A percentile compares a stretch with the other conserved stretches of the same genome.
phyloP scores from a whole-genome alignment of 2,113 vertebrate genomes.

The Ailuropoda melanoleuca region DNA sequence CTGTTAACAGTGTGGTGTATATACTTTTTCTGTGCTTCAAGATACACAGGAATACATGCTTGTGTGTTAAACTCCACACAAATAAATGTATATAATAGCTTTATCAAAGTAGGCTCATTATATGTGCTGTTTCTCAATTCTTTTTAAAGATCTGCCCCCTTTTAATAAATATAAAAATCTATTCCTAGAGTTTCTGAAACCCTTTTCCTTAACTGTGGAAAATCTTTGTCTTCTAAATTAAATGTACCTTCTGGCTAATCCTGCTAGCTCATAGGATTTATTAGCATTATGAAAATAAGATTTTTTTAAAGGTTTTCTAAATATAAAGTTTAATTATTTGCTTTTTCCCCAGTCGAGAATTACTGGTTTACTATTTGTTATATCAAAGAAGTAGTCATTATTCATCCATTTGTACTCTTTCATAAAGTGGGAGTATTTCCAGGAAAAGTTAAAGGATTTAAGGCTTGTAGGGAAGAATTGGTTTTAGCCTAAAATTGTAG shows the following conservation, averaged over 20 bases:
- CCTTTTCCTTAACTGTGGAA: neutral
- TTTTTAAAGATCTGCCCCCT: neutral
- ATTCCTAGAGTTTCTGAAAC: neutral
- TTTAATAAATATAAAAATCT: neutral
- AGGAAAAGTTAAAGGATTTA: neutral
- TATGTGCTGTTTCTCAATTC: neutral
- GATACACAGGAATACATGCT: neutral
- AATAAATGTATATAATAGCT: neutral
- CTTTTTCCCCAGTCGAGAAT: neutral
- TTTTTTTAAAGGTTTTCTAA: neutral
- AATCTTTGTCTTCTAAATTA: neutral
- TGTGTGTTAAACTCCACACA: neutral
- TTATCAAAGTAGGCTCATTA: neutral
- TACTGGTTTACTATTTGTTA: neutral
- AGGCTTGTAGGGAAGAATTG: neutral
- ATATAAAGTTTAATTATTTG: neutral
- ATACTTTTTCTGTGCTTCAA: neutral
- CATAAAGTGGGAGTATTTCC: neutral
- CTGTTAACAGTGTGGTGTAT: neutral
- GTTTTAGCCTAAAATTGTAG: neutral
- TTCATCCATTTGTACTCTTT: neutral
- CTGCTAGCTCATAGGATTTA: neutral
- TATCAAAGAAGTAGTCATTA: neutral
- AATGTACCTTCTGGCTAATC: neutral
- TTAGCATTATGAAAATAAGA: neutral